Percentiles rank a stretch among this genome's conserved stretches.
These are phyloP conservation scores for Rosalia funebris DNA, from an alignment of 2,888 invertebrate species.

Conservation along the genomic window DNA sequence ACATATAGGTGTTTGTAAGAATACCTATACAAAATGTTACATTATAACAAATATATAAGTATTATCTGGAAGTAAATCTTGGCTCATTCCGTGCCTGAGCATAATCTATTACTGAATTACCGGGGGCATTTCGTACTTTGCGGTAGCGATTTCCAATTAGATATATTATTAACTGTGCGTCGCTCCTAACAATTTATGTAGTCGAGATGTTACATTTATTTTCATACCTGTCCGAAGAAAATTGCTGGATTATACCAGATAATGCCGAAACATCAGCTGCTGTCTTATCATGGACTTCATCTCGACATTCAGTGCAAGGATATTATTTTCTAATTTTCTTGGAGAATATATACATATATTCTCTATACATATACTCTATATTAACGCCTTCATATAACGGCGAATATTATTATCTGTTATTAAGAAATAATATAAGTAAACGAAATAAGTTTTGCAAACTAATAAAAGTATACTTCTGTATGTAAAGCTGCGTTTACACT, in stretches of 20 bases:
- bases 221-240: conserved; percentile 35
- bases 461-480: too few species aligned
- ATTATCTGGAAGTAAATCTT: conserved; percentile 2
- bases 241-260: conserved; percentile 35
- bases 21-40: background rate
- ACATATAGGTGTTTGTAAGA: background rate
- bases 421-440: too few species aligned
- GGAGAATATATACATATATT: too few species aligned
- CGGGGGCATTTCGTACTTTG: conserved; percentile 45
- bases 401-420: too few species aligned
- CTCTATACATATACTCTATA: too few species aligned
- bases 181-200: conserved; percentile 47
- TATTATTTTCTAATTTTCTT: too few species aligned
- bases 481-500: too few species aligned
- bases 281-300: conserved; percentile 9
- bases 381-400: too few species aligned
- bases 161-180: conserved; percentile 54
- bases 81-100: conserved; percentile 43
- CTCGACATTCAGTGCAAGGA: too few species aligned
- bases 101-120: conserved; percentile 47
- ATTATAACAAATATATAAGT: background rate
- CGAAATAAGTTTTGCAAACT: too few species aligned
- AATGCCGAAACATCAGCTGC: background rate
- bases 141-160: conserved; percentile 57
- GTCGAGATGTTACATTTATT: conserved; percentile 42